These are phyloP conservation scores for Biston stratarius DNA, from an alignment of 2,888 invertebrate species.

Conservation along the genomic window DNA sequence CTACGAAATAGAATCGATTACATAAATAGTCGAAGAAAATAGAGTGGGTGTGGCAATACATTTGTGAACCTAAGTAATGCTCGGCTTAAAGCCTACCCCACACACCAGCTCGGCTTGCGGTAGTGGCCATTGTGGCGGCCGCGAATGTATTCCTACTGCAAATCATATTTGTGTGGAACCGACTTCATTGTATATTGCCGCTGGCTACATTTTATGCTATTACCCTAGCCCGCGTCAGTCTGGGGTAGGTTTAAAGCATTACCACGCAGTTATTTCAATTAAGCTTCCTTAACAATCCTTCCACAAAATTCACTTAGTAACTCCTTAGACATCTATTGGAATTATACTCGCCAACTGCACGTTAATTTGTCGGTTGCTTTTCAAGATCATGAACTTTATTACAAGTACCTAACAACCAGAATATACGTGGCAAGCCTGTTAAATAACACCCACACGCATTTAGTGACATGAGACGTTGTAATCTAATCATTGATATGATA, in stretches of 20 bases:
- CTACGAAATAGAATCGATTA: no score
- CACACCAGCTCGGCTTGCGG: no score
- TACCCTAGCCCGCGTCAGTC: not conserved
- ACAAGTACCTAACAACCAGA: not conserved
- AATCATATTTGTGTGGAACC: no score
- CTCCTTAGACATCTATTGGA: not conserved
- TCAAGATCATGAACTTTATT: constrained; percentile 8
- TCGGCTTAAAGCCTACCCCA: no score
- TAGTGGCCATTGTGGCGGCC: no score
- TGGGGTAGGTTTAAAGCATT: not conserved
- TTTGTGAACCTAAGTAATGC: no score
- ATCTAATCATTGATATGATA: constrained; percentile 11
- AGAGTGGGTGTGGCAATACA: no score
- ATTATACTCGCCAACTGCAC: constrained; percentile 9
- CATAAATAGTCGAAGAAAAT: no score
- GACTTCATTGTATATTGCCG: no score
- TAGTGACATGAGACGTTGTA: constrained; percentile 6
- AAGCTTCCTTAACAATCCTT: not conserved
- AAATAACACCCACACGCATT: constrained; percentile 21
- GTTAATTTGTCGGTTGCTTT: not conserved
- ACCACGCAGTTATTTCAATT: not conserved
- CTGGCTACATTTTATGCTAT: not conserved
- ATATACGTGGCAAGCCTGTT: not conserved
- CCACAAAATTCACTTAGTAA: constrained; percentile 10
- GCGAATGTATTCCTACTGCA: no score